phyloP scores from a whole-genome alignment of 2,797 vertebrate genomes.

The Rhodeus uyekii region DNA sequence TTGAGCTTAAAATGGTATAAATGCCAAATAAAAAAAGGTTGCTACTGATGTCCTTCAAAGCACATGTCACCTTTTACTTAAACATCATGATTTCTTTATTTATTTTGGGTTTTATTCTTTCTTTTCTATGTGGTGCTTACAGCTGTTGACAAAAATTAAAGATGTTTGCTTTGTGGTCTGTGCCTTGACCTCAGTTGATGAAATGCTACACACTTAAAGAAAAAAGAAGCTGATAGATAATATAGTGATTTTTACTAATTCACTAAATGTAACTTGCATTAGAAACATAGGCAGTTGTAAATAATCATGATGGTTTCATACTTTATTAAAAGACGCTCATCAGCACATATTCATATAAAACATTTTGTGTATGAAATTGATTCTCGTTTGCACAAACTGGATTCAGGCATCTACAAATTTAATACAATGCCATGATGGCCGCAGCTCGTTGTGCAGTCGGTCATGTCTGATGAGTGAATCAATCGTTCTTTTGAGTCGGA shows the following conservation, averaged over 20 bases:
- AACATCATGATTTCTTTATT: conserved; percentile 49
- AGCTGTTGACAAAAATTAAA: conserved; percentile 50
- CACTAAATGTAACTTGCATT: background rate
- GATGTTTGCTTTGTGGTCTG: conserved; percentile 50
- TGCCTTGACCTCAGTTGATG: background rate
- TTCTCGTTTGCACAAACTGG: too few species aligned
- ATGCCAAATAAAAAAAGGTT: conserved; percentile 16
- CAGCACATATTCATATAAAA: too few species aligned
- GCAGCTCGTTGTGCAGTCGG: too few species aligned
- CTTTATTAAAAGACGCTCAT: too few species aligned
- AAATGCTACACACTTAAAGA: background rate
- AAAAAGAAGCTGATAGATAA: too few species aligned
- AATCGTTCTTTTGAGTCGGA: background rate
- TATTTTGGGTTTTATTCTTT: conserved; percentile 50
- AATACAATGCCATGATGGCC: too few species aligned
- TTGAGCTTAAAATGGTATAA: conserved; percentile 9
- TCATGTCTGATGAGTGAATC: background rate
- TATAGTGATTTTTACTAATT: too few species aligned
- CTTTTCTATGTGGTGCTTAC: conserved; percentile 49
- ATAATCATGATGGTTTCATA: background rate
- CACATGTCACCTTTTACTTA: conserved; percentile 45
- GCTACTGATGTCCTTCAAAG: conserved; percentile 48
- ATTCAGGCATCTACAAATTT: too few species aligned
- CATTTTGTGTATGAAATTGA: too few species aligned
- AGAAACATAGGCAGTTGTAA: background rate